phyloP scores from a whole-genome alignment of 1,140 invertebrate genomes.

The Papilio aristodemus region DNA sequence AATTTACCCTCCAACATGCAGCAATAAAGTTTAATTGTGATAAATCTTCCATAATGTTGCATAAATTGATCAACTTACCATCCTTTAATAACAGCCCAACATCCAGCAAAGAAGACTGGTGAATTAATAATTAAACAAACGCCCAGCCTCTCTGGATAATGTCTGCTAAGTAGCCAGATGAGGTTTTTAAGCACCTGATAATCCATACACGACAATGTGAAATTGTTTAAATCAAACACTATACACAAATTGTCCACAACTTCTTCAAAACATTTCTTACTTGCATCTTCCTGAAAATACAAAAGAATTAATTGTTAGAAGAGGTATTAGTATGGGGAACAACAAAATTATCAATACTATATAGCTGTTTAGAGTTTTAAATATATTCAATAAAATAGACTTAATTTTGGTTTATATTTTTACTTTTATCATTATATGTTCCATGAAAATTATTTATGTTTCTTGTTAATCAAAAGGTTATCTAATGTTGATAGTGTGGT shows the following conservation, averaged over 20 bases:
- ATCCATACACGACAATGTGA: constrained; percentile 87
- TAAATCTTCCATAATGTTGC: constrained; percentile 4
- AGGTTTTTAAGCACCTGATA: constrained; percentile 88
- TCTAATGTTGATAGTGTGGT: background rate
- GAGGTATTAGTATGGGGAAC: too few relatives aligned
- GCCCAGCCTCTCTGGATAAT: constrained; percentile 89
- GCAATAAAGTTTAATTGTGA: background rate
- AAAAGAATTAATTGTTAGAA: constrained; percentile 7
- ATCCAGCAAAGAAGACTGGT: constrained; percentile 85
- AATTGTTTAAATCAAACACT: constrained; percentile 87
- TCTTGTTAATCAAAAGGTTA: constrained; percentile 1
- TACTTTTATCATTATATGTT: background rate
- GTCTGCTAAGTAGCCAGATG: constrained; percentile 87
- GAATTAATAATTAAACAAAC: constrained; percentile 87
- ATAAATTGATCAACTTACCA: constrained; percentile 77
- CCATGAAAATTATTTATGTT: background rate
- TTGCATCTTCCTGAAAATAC: constrained; percentile 84
- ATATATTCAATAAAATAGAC: too few relatives aligned
- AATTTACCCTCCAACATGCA: too few relatives aligned
- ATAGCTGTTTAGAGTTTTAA: too few relatives aligned
- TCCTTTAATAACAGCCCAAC: constrained; percentile 87
- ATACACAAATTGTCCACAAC: constrained; percentile 89
- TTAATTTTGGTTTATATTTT: background rate
- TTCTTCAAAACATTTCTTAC: constrained; percentile 88
- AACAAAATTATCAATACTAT: too few relatives aligned